phyloP scores from a whole-genome alignment of 37 sponge, comb jelly and placozoan species.

The Haliclona indistincta region DNA sequence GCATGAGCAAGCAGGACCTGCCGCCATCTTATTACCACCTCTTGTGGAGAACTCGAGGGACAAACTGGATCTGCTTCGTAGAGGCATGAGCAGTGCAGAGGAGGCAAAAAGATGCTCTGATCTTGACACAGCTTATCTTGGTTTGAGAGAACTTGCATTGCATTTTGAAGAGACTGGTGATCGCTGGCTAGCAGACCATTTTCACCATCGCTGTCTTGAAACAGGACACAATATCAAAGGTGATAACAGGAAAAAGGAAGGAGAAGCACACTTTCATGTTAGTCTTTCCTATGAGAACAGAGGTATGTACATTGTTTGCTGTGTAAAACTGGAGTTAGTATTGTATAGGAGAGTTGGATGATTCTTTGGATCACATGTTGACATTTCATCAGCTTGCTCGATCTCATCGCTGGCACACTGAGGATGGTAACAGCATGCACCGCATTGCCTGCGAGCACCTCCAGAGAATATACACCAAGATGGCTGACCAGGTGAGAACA shows the following conservation, averaged over 20 bases:
- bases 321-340: not conserved
- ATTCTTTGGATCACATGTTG: constrained; percentile 67
- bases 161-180: constrained; percentile 77
- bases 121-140: constrained; percentile 63
- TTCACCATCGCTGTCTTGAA: constrained; percentile 78
- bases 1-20: constrained; percentile 69
- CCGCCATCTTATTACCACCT: constrained; percentile 54
- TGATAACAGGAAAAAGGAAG: constrained; percentile 69
- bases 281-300: constrained; percentile 76
- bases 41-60: constrained; percentile 57
- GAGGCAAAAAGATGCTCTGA: constrained; percentile 50
- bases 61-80: constrained; percentile 66
- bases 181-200: constrained; percentile 86
- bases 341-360: constrained; percentile 58
- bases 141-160: constrained; percentile 64
- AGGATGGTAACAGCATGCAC: constrained; percentile 72
- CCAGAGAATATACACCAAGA: constrained; percentile 73
- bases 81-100: constrained; percentile 43
- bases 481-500: constrained; percentile 68
- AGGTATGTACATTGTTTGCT: constrained; percentile 31
- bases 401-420: constrained; percentile 77
- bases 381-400: constrained; percentile 59
- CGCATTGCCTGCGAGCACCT: constrained; percentile 77
- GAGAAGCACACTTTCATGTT: constrained; percentile 86
- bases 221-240: constrained; percentile 48